Evolutionary conservation across 2,888 invertebrate genomes (phyloP).

Genomic region (Margaritifera margaritifera): DNA sequence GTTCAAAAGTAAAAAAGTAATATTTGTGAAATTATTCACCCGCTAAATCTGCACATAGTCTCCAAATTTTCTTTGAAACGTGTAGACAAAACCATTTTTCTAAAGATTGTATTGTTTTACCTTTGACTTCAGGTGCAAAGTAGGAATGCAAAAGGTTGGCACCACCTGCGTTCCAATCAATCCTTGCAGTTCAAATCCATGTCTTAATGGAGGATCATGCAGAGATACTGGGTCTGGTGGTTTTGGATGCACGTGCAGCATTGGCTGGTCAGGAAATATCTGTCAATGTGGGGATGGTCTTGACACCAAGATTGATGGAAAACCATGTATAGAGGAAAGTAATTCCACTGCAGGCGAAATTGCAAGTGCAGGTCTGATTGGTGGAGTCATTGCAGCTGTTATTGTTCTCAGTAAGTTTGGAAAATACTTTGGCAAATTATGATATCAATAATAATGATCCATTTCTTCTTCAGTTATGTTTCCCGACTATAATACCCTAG

Average conservation of each 20-base stretch:
- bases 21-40: no score
- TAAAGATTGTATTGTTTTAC: no score
- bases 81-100: neutral
- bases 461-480: no score
- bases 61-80: neutral
- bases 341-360: constrained; percentile 67
- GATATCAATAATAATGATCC: neutral
- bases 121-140: constrained; percentile 24
- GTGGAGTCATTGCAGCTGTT: constrained; percentile 97
- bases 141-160: constrained; percentile 15
- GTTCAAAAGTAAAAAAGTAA: no score
- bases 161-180: constrained; percentile 29
- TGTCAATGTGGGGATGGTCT: constrained; percentile 96
- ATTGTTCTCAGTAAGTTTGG: constrained; percentile 92
- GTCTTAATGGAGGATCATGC: constrained; percentile 74
- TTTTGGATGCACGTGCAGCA: constrained; percentile 13
- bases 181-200: constrained; percentile 64
- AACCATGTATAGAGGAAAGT: neutral
- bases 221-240: neutral
- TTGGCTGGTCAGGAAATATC: constrained; percentile 66
- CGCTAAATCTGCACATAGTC: neutral
- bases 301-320: constrained; percentile 79
- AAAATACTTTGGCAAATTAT: neutral
- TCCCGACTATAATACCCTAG: no score
- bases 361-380: constrained; percentile 81